Conservation (phyloP, 2,888 invertebrate genomes). For the Oscheius sp. region DNA sequence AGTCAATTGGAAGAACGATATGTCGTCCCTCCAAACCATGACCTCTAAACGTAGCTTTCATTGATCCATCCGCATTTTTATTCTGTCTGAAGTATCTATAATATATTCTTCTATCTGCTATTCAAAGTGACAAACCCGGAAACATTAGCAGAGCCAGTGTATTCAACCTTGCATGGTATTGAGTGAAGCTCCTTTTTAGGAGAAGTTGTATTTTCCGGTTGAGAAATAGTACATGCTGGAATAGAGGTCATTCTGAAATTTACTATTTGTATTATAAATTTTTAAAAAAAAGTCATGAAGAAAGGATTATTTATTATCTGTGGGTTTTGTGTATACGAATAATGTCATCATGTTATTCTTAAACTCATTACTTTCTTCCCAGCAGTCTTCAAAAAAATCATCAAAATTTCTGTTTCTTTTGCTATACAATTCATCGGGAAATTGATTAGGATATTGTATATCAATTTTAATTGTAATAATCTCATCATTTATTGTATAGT, state of each 20-base stretch:
- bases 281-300: neutral
- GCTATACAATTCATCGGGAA: neutral
- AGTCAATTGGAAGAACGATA: conserved; percentile 15
- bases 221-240: conserved; percentile 6
- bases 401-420: conserved; percentile 4
- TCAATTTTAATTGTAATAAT: neutral
- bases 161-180: conserved; percentile 31
- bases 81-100: conserved; percentile 70
- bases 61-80: neutral
- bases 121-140: conserved; percentile 75
- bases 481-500: neutral
- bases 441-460: conserved; percentile 6
- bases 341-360: too few relatives aligned
- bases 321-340: too few relatives aligned
- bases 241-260: conserved; percentile 8
- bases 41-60: conserved; percentile 30
- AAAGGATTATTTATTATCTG: neutral
- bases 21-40: conserved; percentile 32
- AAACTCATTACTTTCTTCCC: too few relatives aligned
- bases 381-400: conserved; percentile 1
- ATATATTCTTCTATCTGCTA: neutral
- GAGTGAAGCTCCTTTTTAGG: conserved; percentile 29
- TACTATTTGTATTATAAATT: too few relatives aligned
- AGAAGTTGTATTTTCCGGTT: neutral
- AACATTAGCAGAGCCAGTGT: conserved; percentile 78